phyloP scores from a whole-genome alignment of 2,113 vertebrate genomes.

The Pipa parva region DNA sequence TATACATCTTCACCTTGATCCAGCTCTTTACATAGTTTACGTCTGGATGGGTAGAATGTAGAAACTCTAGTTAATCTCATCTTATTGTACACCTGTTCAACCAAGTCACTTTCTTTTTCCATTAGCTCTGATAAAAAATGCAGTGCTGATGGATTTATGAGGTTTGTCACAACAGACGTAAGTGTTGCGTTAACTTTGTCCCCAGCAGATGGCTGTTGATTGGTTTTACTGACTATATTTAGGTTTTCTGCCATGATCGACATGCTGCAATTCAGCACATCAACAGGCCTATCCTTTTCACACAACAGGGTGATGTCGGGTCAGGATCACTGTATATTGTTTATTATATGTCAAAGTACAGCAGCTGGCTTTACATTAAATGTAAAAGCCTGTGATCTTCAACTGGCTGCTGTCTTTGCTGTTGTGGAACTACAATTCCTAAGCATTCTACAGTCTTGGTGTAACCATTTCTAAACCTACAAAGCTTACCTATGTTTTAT shows the following conservation, averaged over 20 bases:
- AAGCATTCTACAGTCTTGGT: no score
- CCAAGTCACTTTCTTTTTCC: constrained; percentile 10
- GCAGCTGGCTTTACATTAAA: no score
- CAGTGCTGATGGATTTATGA: constrained; percentile 25
- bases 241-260: constrained; percentile 22
- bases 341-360: background rate
- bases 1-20: background rate
- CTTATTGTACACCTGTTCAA: background rate
- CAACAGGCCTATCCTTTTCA: background rate
- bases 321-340: background rate
- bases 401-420: no score
- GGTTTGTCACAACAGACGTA: constrained; percentile 12
- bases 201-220: constrained; percentile 4
- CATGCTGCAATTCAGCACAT: constrained; percentile 6
- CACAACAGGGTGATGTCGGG: constrained; percentile 21
- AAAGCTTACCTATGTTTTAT: no score
- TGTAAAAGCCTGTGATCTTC: no score
- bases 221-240: constrained; percentile 27
- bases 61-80: constrained; percentile 2
- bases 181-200: constrained; percentile 6
- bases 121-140: background rate
- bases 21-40: background rate
- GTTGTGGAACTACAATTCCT: no score
- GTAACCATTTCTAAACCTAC: no score
- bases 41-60: background rate